These are phyloP conservation scores for Hydractinia symbiolongicarpus DNA, from an alignment of 30 jellyfish, hydroid and myxozoan genomes.

Conservation along the genomic window DNA sequence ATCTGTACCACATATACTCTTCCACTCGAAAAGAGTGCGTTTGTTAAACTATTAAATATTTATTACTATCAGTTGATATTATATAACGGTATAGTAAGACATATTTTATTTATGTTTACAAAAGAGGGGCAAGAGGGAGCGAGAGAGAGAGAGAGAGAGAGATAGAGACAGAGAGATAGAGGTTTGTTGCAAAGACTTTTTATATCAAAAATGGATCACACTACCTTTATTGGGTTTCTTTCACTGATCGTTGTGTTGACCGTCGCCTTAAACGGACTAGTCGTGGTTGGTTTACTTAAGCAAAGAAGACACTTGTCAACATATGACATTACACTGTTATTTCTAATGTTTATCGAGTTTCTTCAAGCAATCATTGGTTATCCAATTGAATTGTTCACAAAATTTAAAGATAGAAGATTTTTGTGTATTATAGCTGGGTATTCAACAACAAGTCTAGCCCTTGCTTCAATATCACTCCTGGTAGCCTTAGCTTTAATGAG, in stretches of 20 bases:
- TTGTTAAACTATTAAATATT: too few relatives aligned
- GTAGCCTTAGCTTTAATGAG: not conserved
- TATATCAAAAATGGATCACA: too few relatives aligned
- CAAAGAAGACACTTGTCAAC: not conserved
- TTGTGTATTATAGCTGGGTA: conserved; percentile 2
- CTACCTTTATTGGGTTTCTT: too few relatives aligned
- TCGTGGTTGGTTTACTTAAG: not conserved
- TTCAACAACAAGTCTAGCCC: not conserved
- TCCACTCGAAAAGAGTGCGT: too few relatives aligned
- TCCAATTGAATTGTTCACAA: conserved; percentile 1
- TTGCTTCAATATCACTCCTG: not conserved
- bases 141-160: too few relatives aligned
- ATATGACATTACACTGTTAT: not conserved
- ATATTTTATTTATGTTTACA: too few relatives aligned
- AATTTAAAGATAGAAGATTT: not conserved
- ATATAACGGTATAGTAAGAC: too few relatives aligned
- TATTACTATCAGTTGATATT: too few relatives aligned
- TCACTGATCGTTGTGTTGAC: not conserved
- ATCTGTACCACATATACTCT: too few relatives aligned
- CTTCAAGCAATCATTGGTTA: conserved; percentile 11
- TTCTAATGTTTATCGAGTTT: not conserved
- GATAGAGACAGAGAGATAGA: too few relatives aligned
- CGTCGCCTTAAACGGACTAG: not conserved
- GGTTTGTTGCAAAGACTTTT: too few relatives aligned
- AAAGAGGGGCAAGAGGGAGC: too few relatives aligned